These are phyloP conservation scores for Noctua fimbriata DNA, from an alignment of 2,888 invertebrate species.

Conservation along the genomic window DNA sequence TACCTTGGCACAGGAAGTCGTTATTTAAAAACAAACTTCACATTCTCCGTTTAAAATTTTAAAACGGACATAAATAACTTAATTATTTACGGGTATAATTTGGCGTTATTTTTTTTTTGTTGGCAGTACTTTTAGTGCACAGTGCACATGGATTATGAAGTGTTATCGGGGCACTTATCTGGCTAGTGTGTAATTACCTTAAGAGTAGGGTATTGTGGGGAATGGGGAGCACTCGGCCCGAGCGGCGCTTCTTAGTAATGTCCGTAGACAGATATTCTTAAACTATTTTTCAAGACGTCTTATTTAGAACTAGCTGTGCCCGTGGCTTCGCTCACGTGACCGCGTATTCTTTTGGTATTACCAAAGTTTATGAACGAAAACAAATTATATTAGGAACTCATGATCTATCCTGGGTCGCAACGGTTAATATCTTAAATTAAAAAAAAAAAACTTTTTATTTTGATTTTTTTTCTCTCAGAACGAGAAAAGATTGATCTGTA, in stretches of 20 bases:
- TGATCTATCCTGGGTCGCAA: no score
- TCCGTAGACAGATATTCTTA: slow-evolving; percentile 56
- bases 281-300: slow-evolving; percentile 36
- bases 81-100: slow-evolving; percentile 64
- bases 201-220: slow-evolving; percentile 71
- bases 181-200: slow-evolving; percentile 76
- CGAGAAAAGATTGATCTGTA: not conserved
- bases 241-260: slow-evolving; percentile 57
- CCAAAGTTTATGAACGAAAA: no score
- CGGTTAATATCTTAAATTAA: no score
- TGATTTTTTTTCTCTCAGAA: not conserved
- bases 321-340: no score
- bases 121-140: slow-evolving; percentile 49
- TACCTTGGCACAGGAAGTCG: slow-evolving; percentile 59
- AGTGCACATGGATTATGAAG: slow-evolving; percentile 68
- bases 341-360: no score
- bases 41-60: slow-evolving; percentile 54
- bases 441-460: no score
- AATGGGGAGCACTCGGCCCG: slow-evolving; percentile 36
- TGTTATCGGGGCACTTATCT: slow-evolving; percentile 77
- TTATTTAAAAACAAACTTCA: slow-evolving; percentile 59
- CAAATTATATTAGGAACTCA: no score
- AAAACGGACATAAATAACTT: slow-evolving; percentile 62
- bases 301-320: not conserved
- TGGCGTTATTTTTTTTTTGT: slow-evolving; percentile 56